Evolutionary conservation across 2,113 vertebrate genomes (phyloP).

Genomic region (Motacilla alba): DNA sequence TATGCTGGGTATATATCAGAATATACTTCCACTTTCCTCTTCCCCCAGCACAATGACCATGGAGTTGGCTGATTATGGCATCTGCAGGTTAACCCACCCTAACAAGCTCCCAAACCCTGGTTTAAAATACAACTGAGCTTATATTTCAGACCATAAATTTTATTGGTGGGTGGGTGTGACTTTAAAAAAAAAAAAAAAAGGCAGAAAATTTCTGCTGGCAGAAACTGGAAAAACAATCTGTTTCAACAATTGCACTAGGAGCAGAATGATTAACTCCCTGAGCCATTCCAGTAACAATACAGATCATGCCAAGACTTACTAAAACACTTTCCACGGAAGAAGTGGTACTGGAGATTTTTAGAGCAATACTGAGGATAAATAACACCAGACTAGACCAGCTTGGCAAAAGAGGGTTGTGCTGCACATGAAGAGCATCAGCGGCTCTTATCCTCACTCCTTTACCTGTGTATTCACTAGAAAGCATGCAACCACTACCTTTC

Average conservation of each 20-base stretch:
- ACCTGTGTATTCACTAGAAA: rapidly evolving
- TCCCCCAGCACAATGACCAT: not conserved
- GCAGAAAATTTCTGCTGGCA: slow-evolving; percentile 8
- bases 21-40: not conserved
- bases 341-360: not conserved
- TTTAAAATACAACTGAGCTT: not conserved
- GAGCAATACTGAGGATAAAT: not conserved
- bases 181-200: not conserved
- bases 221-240: slow-evolving; percentile 48
- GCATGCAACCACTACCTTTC: not conserved
- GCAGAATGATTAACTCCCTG: slow-evolving; percentile 8
- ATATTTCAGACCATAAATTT: not conserved
- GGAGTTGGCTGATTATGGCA: not conserved
- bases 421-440: not conserved
- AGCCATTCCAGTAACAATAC: slow-evolving; percentile 38
- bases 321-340: not conserved
- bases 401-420: not conserved
- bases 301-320: slow-evolving; percentile 12
- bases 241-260: slow-evolving; percentile 8
- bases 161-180: not conserved
- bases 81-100: not conserved
- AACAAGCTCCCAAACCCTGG: not conserved
- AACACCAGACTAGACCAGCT: not conserved
- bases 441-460: not conserved
- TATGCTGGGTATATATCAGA: not conserved